Evolutionary conservation across 2,113 vertebrate species (phyloP).

Genomic region (Cairina moschata): DNA sequence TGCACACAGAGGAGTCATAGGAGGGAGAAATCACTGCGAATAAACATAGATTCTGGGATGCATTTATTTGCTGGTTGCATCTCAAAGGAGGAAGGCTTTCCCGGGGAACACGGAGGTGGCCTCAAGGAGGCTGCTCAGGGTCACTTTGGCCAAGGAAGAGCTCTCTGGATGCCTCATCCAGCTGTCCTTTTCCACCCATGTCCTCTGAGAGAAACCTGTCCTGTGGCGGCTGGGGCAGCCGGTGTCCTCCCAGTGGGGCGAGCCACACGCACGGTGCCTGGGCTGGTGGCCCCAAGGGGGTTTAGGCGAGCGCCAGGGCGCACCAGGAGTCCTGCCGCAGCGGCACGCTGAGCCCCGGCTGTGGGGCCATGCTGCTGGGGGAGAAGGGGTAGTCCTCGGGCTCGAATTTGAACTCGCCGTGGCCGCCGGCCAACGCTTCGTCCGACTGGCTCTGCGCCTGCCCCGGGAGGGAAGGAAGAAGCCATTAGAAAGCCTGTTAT

Average conservation of each 20-base stretch:
- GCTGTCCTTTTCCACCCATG: rapidly evolving
- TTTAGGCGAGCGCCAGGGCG: conserved; percentile 88
- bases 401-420: conserved; percentile 89
- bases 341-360: conserved; percentile 74
- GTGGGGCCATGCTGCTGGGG: conserved; percentile 76
- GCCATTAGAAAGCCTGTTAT: background rate
- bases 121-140: background rate
- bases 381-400: conserved; percentile 89
- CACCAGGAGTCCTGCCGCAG: conserved; percentile 90
- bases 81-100: conserved; percentile 34
- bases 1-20: conserved; percentile 75
- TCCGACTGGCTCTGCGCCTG: conserved; percentile 79
- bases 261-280: background rate
- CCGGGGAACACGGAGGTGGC: background rate
- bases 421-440: conserved; percentile 64
- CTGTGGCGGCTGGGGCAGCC: background rate
- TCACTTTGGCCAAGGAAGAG: background rate
- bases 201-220: conserved; percentile 21
- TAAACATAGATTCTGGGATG: conserved; percentile 73
- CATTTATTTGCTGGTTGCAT: conserved; percentile 62
- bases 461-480: background rate
- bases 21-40: conserved; percentile 71
- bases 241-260: conserved; percentile 34
- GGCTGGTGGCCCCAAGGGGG: background rate
- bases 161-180: background rate